Base-by-base conservation (phyloP, 1,140 invertebrate genomes). In the Glossosoma conforme region DNA sequence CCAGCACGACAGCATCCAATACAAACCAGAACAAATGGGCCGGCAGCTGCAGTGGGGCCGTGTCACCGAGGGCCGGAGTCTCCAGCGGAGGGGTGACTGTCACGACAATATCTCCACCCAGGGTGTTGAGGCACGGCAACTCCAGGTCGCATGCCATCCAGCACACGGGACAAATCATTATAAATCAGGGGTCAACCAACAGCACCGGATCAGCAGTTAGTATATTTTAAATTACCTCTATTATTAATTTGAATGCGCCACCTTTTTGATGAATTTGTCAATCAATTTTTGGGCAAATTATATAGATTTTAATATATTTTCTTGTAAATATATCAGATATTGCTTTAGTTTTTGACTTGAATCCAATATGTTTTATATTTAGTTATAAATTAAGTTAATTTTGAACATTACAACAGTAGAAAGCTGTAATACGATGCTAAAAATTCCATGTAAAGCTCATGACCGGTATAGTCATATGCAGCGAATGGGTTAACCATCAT, bases 1-100 rank as follows among this genome's bases (percentile, higher is more conserved):
- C 60, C 44, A 65, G 68, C 38, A 69, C 75, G 14, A 70, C 67
- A 18, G 74, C 74, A 21, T 72, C 68, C 2, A 69, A 66, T 9
- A 63, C 67, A 22, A 52, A 44, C 45, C 54, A 52, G 36, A 75
- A 70, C 32, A 76, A 77, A 64, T 77, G 74, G 61, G 66, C 64
- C 21, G 67, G 69, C n/a, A 49, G 37, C 4, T 17, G 35, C 3
- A 41, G 33, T n/a, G 52, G 47, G 38, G 47, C 42, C 18, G 8
- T 51, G 15, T 44, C 56, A n/a, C 51, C 3, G 14, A 54, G 49
- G 35, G 22, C 14, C 0, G 56, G 56, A 58, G 67, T 81, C 18
- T 74, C 75, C 1, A 81, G 79, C 53, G 78, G 81, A 5, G 81
- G 80, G 0, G 81, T 84, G 1, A 83, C 82, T 0, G 79, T 84